A percentile compares a stretch with the other conserved stretches of the same genome.
phyloP scores from a whole-genome alignment of 2,113 vertebrate species.

The Engystomops pustulosus region DNA sequence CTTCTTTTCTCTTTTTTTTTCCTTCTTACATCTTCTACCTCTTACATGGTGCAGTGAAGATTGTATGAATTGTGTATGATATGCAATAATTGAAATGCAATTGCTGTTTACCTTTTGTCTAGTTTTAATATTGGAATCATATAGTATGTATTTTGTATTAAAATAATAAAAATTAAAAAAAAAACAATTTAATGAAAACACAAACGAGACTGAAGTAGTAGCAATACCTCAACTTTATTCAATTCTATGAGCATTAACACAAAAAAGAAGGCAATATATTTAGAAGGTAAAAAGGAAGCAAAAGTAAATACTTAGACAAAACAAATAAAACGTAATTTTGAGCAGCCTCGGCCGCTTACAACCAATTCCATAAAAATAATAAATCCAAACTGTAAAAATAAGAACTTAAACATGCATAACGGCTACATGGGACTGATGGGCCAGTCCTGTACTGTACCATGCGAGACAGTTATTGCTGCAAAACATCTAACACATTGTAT shows the following conservation, averaged over 20 bases:
- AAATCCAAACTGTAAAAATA: too few relatives aligned
- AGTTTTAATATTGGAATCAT: too few relatives aligned
- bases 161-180: too few relatives aligned
- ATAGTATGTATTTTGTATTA: too few relatives aligned
- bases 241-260: conserved; percentile 8
- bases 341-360: neutral
- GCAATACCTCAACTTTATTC: conserved; percentile 17
- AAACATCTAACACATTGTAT: conserved; percentile 86
- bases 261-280: neutral
- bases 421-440: neutral
- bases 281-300: neutral
- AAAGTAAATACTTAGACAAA: neutral
- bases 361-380: neutral
- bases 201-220: neutral
- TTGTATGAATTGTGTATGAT: too few relatives aligned
- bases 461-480: conserved; percentile 95
- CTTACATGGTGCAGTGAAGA: too few relatives aligned
- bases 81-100: too few relatives aligned
- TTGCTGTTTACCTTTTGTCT: too few relatives aligned
- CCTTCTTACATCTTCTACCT: too few relatives aligned
- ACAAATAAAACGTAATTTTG: neutral
- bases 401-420: neutral
- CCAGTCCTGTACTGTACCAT: conserved; percentile 76
- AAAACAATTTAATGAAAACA: too few relatives aligned
- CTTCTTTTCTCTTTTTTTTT: too few relatives aligned